A percentile compares a stretch with the other conserved stretches of the same genome.
phyloP scores from a whole-genome alignment of 2,797 vertebrate genomes.

The Enteromius radiatus region DNA sequence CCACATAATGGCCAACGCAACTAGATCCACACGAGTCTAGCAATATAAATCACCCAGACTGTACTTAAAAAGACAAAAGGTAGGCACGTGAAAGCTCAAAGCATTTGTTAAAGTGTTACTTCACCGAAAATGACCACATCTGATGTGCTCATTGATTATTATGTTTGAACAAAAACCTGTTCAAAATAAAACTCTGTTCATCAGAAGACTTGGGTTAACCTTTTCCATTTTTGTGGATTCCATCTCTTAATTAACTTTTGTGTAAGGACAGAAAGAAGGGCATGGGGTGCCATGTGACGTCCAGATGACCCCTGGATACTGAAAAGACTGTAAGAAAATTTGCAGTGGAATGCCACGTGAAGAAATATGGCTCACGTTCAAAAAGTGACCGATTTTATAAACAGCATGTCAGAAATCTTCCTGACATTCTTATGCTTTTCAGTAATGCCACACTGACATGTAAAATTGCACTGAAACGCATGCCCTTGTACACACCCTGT shows the following conservation, averaged over 20 bases:
- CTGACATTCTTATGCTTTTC: conserved; percentile 42
- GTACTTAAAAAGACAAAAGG: conserved; percentile 65
- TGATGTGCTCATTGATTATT: conserved; percentile 5
- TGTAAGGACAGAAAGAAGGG: background rate
- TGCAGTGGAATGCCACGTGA: conserved; percentile 8
- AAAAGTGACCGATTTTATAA: conserved; percentile 41
- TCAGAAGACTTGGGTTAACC: background rate
- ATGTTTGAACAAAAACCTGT: conserved; percentile 49
- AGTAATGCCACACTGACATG: conserved; percentile 44
- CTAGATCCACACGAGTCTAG: conserved; percentile 69
- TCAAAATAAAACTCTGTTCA: background rate
- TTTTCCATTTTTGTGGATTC: background rate
- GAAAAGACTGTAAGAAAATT: conserved; percentile 59
- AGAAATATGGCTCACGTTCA: conserved; percentile 26
- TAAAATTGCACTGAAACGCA: conserved; percentile 55
- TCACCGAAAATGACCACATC: background rate
- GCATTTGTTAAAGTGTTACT: conserved; percentile 32
- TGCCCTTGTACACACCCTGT: conserved; percentile 64
- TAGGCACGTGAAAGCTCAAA: conserved; percentile 63
- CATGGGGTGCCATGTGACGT: conserved; percentile 48
- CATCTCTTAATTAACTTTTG: background rate
- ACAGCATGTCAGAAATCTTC: conserved; percentile 49
- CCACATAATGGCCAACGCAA: conserved; percentile 80
- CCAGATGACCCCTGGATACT: conserved; percentile 53
- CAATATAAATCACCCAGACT: conserved; percentile 69